Conservation (phyloP, 2,113 vertebrate species). For the Tyrannus savana region DNA sequence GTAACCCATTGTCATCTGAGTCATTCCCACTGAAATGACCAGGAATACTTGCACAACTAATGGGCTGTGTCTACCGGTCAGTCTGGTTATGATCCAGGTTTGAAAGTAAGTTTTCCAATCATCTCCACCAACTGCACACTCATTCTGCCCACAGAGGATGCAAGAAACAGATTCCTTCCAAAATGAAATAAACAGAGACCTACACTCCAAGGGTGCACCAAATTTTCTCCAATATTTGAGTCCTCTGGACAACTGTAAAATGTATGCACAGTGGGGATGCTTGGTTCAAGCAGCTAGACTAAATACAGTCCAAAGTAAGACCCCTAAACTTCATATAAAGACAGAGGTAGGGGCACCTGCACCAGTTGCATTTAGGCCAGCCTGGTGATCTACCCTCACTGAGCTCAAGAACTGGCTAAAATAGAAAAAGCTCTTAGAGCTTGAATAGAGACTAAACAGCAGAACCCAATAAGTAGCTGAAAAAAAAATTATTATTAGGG, state of each 20-base stretch:
- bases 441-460: not conserved
- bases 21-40: not conserved
- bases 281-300: not conserved
- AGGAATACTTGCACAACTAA: not conserved
- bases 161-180: rapidly evolving
- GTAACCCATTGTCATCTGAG: not conserved
- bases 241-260: not conserved
- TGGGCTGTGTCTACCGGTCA: not conserved
- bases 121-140: not conserved
- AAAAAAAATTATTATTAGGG: not conserved
- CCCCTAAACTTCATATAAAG: not conserved
- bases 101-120: not conserved
- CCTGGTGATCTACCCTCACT: not conserved
- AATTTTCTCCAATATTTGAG: not conserved
- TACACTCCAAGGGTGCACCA: not conserved
- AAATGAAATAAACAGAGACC: not conserved
- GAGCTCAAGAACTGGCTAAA: not conserved
- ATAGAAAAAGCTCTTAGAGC: not conserved
- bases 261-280: not conserved
- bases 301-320: not conserved
- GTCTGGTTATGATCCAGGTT: not conserved
- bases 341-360: not conserved
- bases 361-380: not conserved
- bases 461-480: rapidly evolving
- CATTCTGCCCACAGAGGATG: not conserved